phyloP scores from a whole-genome alignment of 2,113 vertebrate species.

The Murina feae region DNA sequence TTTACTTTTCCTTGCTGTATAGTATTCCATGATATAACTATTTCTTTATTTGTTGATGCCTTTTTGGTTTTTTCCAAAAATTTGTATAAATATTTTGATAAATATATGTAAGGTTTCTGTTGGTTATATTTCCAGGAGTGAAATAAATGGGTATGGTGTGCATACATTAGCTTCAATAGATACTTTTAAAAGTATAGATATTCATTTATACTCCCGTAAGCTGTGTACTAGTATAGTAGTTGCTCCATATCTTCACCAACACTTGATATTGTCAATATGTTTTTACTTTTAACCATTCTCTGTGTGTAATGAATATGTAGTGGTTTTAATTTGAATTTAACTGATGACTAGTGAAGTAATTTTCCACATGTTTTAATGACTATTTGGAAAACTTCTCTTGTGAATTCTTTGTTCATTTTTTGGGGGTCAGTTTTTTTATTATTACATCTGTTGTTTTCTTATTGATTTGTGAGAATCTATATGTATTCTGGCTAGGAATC shows the following conservation, averaged over 20 bases:
- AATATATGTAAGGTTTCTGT: not conserved
- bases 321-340: not conserved
- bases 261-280: not conserved
- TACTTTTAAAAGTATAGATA: not conserved
- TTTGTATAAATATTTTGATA: not conserved
- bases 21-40: too few relatives aligned
- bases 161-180: not conserved
- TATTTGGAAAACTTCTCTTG: not conserved
- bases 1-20: not conserved
- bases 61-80: not conserved
- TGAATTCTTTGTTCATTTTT: not conserved
- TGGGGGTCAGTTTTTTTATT: not conserved
- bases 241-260: not conserved
- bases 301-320: not conserved
- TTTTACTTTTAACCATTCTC: not conserved
- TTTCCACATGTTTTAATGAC: not conserved
- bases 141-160: not conserved
- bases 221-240: not conserved
- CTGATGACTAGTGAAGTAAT: not conserved
- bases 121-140: not conserved
- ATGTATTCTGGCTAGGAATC: not conserved
- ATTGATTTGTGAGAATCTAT: not conserved
- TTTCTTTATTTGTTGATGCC: not conserved
- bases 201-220: not conserved
- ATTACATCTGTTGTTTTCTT: not conserved